Percentiles rank a stretch among this genome's conserved stretches.
Evolutionary conservation across 2,888 invertebrate genomes (phyloP).

Genomic region (Eupithecia abbreviata): DNA sequence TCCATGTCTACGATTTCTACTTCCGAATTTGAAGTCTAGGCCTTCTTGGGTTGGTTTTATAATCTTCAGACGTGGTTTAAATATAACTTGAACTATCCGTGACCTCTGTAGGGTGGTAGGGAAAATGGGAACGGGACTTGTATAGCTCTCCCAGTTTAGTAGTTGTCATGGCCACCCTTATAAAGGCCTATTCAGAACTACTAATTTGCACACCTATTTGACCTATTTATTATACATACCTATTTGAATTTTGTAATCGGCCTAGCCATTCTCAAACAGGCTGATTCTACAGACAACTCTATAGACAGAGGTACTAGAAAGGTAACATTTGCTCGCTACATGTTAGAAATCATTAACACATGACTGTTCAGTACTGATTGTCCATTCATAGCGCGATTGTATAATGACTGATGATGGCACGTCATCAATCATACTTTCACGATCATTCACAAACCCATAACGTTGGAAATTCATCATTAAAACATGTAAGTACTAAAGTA

Average conservation of each 20-base stretch:
- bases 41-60: neutral
- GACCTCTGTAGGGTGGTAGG: neutral
- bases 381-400: constrained; percentile 40
- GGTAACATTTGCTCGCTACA: neutral
- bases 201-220: too few species aligned
- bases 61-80: neutral
- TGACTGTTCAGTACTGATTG: constrained; percentile 38
- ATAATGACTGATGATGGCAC: constrained; percentile 45
- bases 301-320: neutral
- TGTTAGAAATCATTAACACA: constrained; percentile 27
- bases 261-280: neutral
- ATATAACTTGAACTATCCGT: neutral
- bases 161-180: neutral
- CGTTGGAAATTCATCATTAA: constrained; percentile 20
- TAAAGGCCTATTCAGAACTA: neutral
- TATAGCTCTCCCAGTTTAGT: neutral
- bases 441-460: constrained; percentile 47
- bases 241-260: too few species aligned
- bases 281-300: neutral
- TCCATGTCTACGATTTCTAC: constrained; percentile 19
- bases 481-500: constrained; percentile 22
- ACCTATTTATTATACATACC: too few species aligned
- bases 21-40: constrained; percentile 1
- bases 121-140: neutral
- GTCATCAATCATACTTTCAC: constrained; percentile 56